These are phyloP conservation scores for Yponomeuta sedellus DNA, from an alignment of 2,888 invertebrate genomes.

Conservation along the genomic window DNA sequence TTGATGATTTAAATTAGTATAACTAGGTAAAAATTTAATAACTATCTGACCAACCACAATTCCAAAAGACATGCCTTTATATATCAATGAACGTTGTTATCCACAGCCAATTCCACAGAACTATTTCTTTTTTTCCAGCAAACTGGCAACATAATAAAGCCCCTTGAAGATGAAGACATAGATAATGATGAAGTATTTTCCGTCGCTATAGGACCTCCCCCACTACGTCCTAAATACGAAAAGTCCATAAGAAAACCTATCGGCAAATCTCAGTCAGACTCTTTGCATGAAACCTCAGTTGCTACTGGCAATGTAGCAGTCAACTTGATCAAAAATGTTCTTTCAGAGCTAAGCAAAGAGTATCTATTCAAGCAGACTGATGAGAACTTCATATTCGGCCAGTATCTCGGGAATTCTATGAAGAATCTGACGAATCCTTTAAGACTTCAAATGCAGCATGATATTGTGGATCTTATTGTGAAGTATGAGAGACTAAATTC, in stretches of 20 bases:
- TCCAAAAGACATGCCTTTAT: too few relatives aligned
- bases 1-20: too few relatives aligned
- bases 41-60: too few relatives aligned
- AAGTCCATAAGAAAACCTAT: neutral
- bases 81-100: too few relatives aligned
- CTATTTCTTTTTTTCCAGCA: conserved; percentile 38
- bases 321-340: neutral
- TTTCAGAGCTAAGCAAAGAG: neutral
- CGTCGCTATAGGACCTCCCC: conserved; percentile 60
- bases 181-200: conserved; percentile 65
- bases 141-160: conserved; percentile 50
- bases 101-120: neutral
- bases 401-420: conserved; percentile 58
- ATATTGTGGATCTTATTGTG: conserved; percentile 54
- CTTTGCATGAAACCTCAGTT: neutral
- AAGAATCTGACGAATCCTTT: conserved; percentile 48
- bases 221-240: neutral
- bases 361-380: conserved; percentile 34
- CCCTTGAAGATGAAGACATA: conserved; percentile 60
- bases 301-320: neutral
- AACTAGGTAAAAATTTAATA: too few relatives aligned
- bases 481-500: conserved; percentile 34
- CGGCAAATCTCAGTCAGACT: neutral
- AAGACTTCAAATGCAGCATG: conserved; percentile 56
- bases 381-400: conserved; percentile 70